Conservation (phyloP, 2,113 vertebrate genomes). For the Illadopsis cleaveri region DNA sequence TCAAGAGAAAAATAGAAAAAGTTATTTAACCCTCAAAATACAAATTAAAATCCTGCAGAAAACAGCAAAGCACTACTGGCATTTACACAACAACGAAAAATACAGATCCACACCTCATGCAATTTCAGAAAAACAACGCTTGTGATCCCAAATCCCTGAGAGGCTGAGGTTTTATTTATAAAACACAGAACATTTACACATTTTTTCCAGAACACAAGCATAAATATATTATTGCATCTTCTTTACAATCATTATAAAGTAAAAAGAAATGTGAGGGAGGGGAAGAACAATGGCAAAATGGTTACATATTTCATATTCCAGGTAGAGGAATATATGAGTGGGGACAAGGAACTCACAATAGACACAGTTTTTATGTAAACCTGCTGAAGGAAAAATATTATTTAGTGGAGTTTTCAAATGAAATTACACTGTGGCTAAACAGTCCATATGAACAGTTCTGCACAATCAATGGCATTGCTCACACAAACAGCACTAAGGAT, state of each 20-base stretch:
- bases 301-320: background rate
- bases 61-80: background rate
- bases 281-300: background rate
- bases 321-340: rapidly evolving
- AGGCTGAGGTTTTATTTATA: background rate
- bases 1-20: background rate
- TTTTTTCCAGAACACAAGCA: background rate
- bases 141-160: background rate
- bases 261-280: background rate
- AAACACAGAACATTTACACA: background rate
- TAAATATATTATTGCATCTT: background rate
- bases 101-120: background rate
- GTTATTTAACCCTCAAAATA: conserved; percentile 54
- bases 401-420: background rate
- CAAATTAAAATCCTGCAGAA: background rate
- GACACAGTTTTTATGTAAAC: background rate
- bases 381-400: background rate
- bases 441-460: background rate
- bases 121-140: background rate
- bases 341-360: rapidly evolving
- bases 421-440: background rate
- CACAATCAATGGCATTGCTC: background rate
- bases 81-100: background rate
- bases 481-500: background rate
- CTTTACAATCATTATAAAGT: background rate